Evolutionary conservation across 2,888 invertebrate genomes (phyloP), one percentile per base, ranked within the genome.

Genomic region (Taphrorychus bicolor): DNA sequence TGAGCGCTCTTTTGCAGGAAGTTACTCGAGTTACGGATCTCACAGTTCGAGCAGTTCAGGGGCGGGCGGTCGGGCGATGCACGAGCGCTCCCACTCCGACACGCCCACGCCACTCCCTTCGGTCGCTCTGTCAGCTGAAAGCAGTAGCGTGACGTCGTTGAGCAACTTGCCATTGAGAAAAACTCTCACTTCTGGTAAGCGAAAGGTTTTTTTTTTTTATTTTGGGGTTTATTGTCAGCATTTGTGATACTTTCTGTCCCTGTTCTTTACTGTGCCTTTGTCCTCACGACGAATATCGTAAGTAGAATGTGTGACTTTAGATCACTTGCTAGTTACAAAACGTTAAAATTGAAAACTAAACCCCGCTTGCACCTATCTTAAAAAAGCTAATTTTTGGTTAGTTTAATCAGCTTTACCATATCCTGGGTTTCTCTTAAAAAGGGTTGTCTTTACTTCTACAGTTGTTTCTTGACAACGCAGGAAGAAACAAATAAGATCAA

Each of bases 121-220:
- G 9, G 95, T 97, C 59, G 94, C 95, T 82, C 86, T 97, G 66
- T 95, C 94, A 62, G 93, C 94, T 24, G 97, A 97, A 84, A 96
- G 96, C 83, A 96, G 96, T 82, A 96, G 95, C 81, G 96, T 97
- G 71, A 94, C 96, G 60, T 95, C 95, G 69, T 88, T 96, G 76
- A 93, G 94, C 79, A 95, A 94, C 85, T 86, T 95, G 83, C 94
- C 95, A 70, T 84, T 94, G 75, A 86, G 95, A 74, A 95, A 96
- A 85, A 94, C 93, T 54, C 82, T 88, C 70, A 89, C 89, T 69
- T 89, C 89, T 77, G 90, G 90, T 90, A 79, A 82, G 85, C 82
- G 1, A 53, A 51, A 51, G 18, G 7, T 45, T 45, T 45, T 14
- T n/a, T n/a, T n/a, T n/a, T n/a, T n/a, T n/a, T n/a, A n/a, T n/a